These are phyloP conservation scores for Plumapathes pennacea DNA, from an alignment of 92 coral and sea anemone genomes.

Conservation along the genomic window DNA sequence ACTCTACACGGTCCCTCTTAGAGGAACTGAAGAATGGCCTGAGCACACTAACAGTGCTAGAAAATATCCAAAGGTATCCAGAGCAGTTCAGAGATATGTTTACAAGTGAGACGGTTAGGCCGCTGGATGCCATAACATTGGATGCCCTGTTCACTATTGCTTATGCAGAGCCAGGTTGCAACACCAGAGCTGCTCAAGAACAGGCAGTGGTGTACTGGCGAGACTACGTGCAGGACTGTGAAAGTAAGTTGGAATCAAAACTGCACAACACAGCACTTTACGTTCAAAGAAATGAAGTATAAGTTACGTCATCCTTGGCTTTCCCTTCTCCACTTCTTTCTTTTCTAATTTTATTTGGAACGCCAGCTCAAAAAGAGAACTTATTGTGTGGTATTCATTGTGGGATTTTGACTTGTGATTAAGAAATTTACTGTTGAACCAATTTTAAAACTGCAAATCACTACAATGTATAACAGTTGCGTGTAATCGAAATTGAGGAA, in stretches of 20 bases:
- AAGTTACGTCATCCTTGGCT: too few relatives aligned
- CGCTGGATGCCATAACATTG: conserved; percentile 35
- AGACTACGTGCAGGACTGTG: conserved; percentile 67
- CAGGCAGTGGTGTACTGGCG: conserved; percentile 52
- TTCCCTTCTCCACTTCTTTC: too few relatives aligned
- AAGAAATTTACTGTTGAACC: too few relatives aligned
- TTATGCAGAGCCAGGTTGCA: conserved; percentile 44
- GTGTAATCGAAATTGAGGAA: too few relatives aligned
- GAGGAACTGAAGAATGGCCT: conserved; percentile 50
- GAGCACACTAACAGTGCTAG: conserved; percentile 29
- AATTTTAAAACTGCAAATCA: too few relatives aligned
- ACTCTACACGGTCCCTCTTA: conserved; percentile 28
- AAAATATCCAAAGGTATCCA: conserved; percentile 12
- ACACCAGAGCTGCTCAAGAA: conserved; percentile 26
- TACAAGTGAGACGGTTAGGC: conserved; percentile 7
- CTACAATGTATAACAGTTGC: too few relatives aligned
- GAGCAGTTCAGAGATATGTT: conserved; percentile 41
- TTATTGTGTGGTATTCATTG: too few relatives aligned
- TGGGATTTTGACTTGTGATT: too few relatives aligned
- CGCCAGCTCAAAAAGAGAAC: too few relatives aligned
- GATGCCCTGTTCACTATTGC: conserved; percentile 18
- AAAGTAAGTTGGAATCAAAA: conserved; percentile 25
- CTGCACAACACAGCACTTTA: too few relatives aligned
- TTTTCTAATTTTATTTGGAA: too few relatives aligned
- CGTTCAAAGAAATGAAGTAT: too few relatives aligned